These are phyloP conservation scores for Lucifuga dentata DNA, from an alignment of 2,113 vertebrate species.

Conservation along the genomic window DNA sequence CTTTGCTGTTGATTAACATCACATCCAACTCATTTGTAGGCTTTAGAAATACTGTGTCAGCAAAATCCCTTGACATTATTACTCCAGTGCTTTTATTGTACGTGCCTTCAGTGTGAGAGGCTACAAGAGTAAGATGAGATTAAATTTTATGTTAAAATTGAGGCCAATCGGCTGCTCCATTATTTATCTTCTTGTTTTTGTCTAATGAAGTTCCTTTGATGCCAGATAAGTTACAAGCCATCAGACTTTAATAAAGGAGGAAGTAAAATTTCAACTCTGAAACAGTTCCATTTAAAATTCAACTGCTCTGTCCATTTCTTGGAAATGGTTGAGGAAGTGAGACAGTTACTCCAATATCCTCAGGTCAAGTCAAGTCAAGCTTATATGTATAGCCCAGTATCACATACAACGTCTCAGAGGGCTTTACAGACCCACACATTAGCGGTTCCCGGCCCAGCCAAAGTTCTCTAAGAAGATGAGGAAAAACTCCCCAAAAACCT, in stretches of 20 bases:
- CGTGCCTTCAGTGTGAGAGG: background rate
- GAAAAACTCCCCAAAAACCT: too few relatives aligned
- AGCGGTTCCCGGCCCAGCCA: too few relatives aligned
- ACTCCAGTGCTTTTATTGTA: background rate
- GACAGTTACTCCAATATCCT: fast-evolving
- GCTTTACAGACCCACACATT: too few relatives aligned
- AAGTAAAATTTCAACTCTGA: background rate
- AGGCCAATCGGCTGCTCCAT: background rate
- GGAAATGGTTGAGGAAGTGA: constrained; percentile 2
- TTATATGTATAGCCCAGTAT: too few relatives aligned
- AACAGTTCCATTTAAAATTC: background rate
- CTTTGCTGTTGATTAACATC: background rate
- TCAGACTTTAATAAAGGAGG: background rate
- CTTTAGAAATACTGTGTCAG: background rate
- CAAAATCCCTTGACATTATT: background rate
- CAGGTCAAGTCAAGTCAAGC: too few relatives aligned
- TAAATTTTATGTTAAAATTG: constrained; percentile 2
- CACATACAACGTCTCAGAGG: too few relatives aligned
- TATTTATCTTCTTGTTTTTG: too few relatives aligned
- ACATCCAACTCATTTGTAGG: background rate
- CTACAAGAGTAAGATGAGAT: background rate
- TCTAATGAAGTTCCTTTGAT: constrained; percentile 1
- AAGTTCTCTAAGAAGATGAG: too few relatives aligned
- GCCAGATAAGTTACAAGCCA: background rate
- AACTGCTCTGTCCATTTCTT: background rate